phyloP scores from a whole-genome alignment of 1,140 invertebrate species.

The Maconellicoccus hirsutus region DNA sequence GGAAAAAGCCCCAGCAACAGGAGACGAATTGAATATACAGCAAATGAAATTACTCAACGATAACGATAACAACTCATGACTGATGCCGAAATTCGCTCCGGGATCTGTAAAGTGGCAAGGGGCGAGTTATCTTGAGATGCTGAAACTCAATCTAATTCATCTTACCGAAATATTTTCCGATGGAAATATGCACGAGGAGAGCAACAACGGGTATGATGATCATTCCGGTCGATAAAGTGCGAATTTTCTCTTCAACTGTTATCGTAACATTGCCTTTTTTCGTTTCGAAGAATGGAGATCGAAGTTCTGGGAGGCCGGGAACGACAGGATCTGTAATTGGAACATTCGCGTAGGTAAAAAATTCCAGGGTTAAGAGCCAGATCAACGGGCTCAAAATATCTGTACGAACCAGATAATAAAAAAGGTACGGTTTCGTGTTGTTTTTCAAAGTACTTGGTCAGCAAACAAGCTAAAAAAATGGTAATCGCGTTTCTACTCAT shows the following conservation, averaged over 20 bases:
- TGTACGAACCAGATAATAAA: conserved; percentile 5
- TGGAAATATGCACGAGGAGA: not conserved
- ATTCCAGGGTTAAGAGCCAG: too few relatives aligned
- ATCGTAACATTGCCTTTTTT: not conserved
- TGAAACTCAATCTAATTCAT: too few relatives aligned
- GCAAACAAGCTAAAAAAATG: conserved; percentile 5
- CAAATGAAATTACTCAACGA: conserved; percentile 9
- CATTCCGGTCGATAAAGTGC: not conserved
- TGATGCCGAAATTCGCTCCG: not conserved
- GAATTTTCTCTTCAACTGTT: not conserved
- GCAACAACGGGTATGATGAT: not conserved
- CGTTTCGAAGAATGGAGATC: not conserved
- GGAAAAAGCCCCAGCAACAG: not conserved
- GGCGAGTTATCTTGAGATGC: too few relatives aligned
- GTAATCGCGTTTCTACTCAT: conserved; percentile 12
- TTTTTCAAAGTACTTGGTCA: conserved; percentile 7
- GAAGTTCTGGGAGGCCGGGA: not conserved
- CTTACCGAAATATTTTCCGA: conserved; percentile 10
- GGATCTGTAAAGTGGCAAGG: not conserved
- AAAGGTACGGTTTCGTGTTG: not conserved
- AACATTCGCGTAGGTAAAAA: too few relatives aligned
- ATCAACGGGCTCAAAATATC: too few relatives aligned
- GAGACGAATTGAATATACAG: not conserved
- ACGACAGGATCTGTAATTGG: not conserved
- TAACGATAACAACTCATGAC: not conserved